Percentiles rank a stretch among this genome's conserved stretches.
phyloP scores from a whole-genome alignment of 1,140 invertebrate genomes.

The Scaptomyza hsui region DNA sequence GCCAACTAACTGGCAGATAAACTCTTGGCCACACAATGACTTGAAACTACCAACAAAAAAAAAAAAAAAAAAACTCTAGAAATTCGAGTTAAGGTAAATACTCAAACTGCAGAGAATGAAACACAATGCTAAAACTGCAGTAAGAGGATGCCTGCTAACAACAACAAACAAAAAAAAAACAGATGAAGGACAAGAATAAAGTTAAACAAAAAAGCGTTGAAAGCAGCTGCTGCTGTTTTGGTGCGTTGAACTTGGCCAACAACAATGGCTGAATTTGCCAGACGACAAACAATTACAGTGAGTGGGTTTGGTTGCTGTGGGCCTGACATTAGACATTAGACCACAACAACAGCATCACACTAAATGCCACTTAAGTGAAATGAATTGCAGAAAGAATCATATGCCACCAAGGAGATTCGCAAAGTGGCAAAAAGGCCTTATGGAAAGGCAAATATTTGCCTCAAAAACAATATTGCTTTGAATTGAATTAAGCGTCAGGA shows the following conservation, averaged over 20 bases:
- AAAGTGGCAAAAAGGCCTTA: conserved; percentile 11
- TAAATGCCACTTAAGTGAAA: conserved; percentile 76
- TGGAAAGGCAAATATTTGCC: conserved; percentile 21
- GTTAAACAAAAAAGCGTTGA: conserved; percentile 1
- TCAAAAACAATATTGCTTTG: neutral
- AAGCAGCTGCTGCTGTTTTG: conserved; percentile 14
- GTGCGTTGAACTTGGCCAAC: conserved; percentile 43
- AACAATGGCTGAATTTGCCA: conserved; percentile 16
- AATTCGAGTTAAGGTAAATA: conserved; percentile 61
- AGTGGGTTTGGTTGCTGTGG: conserved; percentile 14
- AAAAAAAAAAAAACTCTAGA: conserved; percentile 28
- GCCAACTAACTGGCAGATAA: conserved; percentile 4
- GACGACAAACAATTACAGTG: conserved; percentile 41
- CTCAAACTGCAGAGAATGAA: conserved; percentile 3
- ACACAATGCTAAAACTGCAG: neutral
- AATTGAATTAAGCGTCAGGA: neutral
- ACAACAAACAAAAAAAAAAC: too few relatives aligned
- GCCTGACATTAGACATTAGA: conserved; percentile 18
- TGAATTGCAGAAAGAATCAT: conserved; percentile 58
- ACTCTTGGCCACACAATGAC: conserved; percentile 48
- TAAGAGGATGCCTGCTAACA: neutral
- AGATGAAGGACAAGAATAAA: conserved; percentile 17
- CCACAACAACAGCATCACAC: conserved; percentile 21
- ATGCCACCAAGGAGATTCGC: conserved; percentile 5
- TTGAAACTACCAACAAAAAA: conserved; percentile 38